Evolutionary conservation across 1,140 invertebrate species (phyloP).

Genomic region (Homarus americanus): DNA sequence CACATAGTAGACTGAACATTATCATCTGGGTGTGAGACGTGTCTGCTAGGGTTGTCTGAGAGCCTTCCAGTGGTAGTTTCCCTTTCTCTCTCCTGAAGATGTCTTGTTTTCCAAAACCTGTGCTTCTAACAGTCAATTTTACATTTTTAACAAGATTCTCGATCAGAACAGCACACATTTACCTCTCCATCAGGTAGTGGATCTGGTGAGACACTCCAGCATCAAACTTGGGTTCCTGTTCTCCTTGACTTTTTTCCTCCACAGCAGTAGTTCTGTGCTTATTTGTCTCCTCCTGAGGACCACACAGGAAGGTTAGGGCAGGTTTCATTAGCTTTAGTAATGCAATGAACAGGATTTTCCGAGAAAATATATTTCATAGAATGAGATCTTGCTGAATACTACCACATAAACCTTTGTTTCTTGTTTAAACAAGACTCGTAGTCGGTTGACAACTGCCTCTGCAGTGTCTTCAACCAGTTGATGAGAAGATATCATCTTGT

Average conservation of each 20-base stretch:
- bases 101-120: too few species aligned
- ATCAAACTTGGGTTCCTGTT: background rate
- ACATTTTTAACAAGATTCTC: background rate
- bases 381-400: background rate
- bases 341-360: background rate
- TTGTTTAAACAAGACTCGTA: background rate
- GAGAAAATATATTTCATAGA: too few species aligned
- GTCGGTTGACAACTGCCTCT: conserved; percentile 3
- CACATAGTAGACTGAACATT: too few species aligned
- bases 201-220: background rate
- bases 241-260: background rate
- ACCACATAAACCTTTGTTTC: background rate
- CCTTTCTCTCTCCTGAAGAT: too few species aligned
- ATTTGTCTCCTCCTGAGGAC: background rate
- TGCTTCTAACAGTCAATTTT: background rate
- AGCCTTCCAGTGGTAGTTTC: too few species aligned
- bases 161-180: background rate
- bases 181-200: background rate
- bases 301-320: background rate
- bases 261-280: background rate
- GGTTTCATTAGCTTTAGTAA: background rate
- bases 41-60: too few species aligned
- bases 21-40: too few species aligned
- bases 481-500: background rate
- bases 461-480: conserved; percentile 1